Evolutionary conservation across 1,140 invertebrate genomes (phyloP), one percentile per base, ranked within the genome.

Genomic region (Sycophaga agraensis): DNA sequence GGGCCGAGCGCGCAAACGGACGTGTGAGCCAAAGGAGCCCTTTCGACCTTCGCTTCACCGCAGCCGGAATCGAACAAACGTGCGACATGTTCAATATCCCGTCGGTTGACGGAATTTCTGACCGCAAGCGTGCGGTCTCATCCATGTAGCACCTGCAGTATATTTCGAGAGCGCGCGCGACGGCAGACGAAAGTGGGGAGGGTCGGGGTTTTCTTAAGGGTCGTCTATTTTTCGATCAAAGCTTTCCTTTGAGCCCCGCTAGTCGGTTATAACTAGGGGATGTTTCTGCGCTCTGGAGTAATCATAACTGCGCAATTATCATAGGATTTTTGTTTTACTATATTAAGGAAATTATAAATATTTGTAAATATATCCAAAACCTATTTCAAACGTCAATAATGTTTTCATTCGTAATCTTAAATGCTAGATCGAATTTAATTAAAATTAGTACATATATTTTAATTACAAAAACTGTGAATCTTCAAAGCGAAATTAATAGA

Each of bases 41-140:
- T n/a, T n/a, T n/a, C n/a, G n/a, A n/a, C n/a, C n/a, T 9, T 4
- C 34, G 11, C 4, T 37, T 14, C n/a, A 37, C 34, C 34, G n/a
- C n/a, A 40, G 16, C 31, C 24, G 50, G 45, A 66, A 58, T 50
- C 60, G 60, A 58, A 59, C 59, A 66, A 63, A 48, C 46, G 49
- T 46, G 53, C 54, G 48, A 19, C 34, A 19, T 40, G 48, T 53
- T 59, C 64, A 42, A 48, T 63, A 31, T 58, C 39, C 19, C 34
- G 19, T 40, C 39, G 39, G 14, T 22, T 19, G 49, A 28, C 16
- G 26, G 19, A n/a, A 37, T 22, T 39, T 37, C 28, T 16, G 48
- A 50, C 48, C 48, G 22, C 48, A 50, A 5, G 17, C 21, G 12
- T 1, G n/a, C 4, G 5, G 6, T 24, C 28, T n/a, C 12, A 26